These are phyloP conservation scores for Sinocyclocheilus maitianheensis DNA, from an alignment of 2,113 vertebrate genomes.

Conservation along the genomic window DNA sequence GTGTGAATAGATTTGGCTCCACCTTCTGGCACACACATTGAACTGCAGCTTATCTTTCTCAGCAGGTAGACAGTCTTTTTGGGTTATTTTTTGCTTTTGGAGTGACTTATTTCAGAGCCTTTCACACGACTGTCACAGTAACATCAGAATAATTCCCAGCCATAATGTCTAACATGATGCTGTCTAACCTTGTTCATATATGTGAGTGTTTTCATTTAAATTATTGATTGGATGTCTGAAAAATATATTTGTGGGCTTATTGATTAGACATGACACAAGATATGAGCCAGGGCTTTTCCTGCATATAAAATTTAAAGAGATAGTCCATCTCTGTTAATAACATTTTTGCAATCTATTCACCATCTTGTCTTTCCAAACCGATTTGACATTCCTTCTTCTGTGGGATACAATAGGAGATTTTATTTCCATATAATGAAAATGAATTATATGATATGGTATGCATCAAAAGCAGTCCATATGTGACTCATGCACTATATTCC, in stretches of 20 bases:
- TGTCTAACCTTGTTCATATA: not conserved
- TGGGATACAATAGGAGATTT: not conserved
- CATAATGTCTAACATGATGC: not conserved
- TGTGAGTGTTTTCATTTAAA: slow-evolving; percentile 1
- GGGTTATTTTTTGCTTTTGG: not conserved
- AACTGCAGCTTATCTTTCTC: slow-evolving; percentile 15
- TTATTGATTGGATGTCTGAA: not conserved
- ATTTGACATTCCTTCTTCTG: not conserved
- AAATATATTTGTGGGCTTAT: not conserved
- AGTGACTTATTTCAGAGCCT: slow-evolving; percentile 3
- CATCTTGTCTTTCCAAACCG: not conserved
- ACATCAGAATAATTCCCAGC: not conserved
- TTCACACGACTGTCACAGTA: not conserved
- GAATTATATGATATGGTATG: not conserved
- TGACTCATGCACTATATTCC: not conserved
- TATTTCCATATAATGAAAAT: not conserved
- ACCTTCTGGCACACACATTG: slow-evolving; percentile 66
- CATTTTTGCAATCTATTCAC: not conserved
- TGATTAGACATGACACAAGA: not conserved
- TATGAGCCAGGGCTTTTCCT: not conserved
- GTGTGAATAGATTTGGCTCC: slow-evolving; percentile 55
- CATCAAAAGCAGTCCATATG: not conserved
- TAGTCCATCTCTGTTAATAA: not conserved
- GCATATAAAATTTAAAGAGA: not conserved
- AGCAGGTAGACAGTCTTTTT: not conserved